Evolutionary conservation across 2,888 invertebrate genomes (phyloP), one percentile per base, ranked within the genome.

Genomic region (Patella caerulea): DNA sequence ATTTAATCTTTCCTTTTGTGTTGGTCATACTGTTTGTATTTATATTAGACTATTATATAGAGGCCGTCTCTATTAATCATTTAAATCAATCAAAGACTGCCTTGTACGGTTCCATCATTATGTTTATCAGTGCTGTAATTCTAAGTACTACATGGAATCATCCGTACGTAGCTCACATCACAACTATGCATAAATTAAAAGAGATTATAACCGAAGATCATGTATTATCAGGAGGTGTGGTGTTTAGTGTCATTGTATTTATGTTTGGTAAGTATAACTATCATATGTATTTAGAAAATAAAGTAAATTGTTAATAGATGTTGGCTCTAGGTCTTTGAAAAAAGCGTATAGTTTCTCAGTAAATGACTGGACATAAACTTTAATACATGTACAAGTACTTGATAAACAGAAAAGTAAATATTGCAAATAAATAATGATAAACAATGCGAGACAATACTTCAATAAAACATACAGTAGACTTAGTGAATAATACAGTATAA

Each of bases 41-140:
- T 79, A 89, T 93, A 19, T 83, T 92, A n/a, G 92, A 93, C 87
- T 93, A 92, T 85, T 93, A 93, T 85, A 91, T 92, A 3, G 93
- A 93, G 81, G 86, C 89, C 5, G 88, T 91, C 2, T 90, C 91
- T 78, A 75, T 83, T 11, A 91, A 88, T 75, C 90, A 90, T 80
- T 87, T 92, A 29, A 91, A 92, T 72, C 83, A 86, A 5, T 75
- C 84, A 11, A 84, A 84, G 74, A 86, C 91, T 5, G 92, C 92
- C 2, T 86, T 92, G 34, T 90, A 91, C 85, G 91, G 92, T 29
- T 86, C 92, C 0, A 86, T 92, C 55, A 89, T 91, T 29, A 91
- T 92, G 84, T 92, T 92, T 82, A 77, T 87, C 19, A 89, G 90
- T 75, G 92, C 92, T 4, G 80, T 92, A 56, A 72, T 91, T 71